Base-by-base conservation (phyloP, 2,888 invertebrate genomes). In the Plagodis pulveraria region DNA sequence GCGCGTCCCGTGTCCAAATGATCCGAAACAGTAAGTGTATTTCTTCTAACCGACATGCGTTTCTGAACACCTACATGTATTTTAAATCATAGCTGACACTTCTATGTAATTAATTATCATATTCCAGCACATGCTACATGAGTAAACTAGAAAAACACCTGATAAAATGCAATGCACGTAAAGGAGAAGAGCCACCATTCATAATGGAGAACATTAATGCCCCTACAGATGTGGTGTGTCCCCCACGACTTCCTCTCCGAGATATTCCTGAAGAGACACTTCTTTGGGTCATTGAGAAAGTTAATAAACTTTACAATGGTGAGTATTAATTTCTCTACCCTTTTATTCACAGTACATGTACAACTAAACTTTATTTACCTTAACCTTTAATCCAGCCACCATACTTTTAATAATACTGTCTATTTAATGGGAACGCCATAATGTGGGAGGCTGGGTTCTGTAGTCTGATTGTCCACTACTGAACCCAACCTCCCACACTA, bases 1-100 rank as follows among this genome's bases (percentile, higher is more conserved):
- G 43, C 91, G 96, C 55, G 93, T 96, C 62, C 91, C 94, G 32
- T 97, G 96, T 71, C 96, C 96, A 0, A 86, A 96, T 65, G 96
- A 96, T 83, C 91, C 94, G 0, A 95, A 95, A 75, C 96, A 97
- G 94, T 96, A 89, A 83, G 94, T 93, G 67, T 32, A 33, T 42
- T 5, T 1, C 42, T 6, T 42, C n/a, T 0, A 42, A 42, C 22
- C 4, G 22, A 1, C 22, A 10, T n/a, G n/a, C n/a, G n/a, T n/a
- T n/a, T n/a, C n/a, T n/a, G n/a, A n/a, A n/a, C n/a, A 42, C 22
- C 4, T 1, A 1, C 22, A 10, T 42, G 11, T 42, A 11, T 10
- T 42, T 42, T 38, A 22, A 38, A 8, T 38, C 5, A 38, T 38
- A 8, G 2, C 6, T 9, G 38, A 6, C 9, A 9, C 38, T 38